Base-by-base conservation (phyloP, 2,888 invertebrate genomes). In the Caenorhabditis macrosperma region DNA sequence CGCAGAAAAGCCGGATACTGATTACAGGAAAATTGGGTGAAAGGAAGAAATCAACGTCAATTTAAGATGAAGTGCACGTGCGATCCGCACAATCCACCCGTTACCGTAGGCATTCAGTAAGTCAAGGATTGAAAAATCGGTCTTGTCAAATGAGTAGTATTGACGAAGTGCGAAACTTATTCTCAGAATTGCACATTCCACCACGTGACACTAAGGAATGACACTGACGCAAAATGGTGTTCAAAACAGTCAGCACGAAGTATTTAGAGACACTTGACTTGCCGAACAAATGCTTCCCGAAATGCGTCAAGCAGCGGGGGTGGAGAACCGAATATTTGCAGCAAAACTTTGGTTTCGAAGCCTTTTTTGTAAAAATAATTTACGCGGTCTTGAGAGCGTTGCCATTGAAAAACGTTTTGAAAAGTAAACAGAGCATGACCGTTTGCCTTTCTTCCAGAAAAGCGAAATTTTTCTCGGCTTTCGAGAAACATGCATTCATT, bases 291-390 rank as follows among this genome's bases (percentile, higher is more conserved):
- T 28, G 48, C 33, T 61, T 33, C 57, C 44, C 59, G 54, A 61
- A 50, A 60, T 71, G 71, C 71, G 71, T 71, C 71, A 71, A 71
- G 71, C 60, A 10, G 71, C 33, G 71, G 44, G 71, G 71, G 71
- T 46, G 71, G 71, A 38, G 35, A 17, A 12, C 9, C 10, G 54
- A 69, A 69, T 28, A 60, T 15, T 24, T 50, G 50, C 22, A 22
- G 22, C 20, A 15, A 46, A 17, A 20, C 20, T 44, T 6, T 46
- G 17, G 1, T 46, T 22, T 22, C 6, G 46, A 6, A 46, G 17
- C 20, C 20, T 46, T 20, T 46, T 3, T 46, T 6, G 10, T 3
- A 7, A 15, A 20, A 10, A 46, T 2, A 20, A 5, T n/a, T n/a
- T n/a, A n/a, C n/a, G n/a, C n/a, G n/a, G n/a, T n/a, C n/a, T n/a